These are phyloP conservation scores for Meganola albula DNA, from an alignment of 2,888 invertebrate species.

Conservation along the genomic window DNA sequence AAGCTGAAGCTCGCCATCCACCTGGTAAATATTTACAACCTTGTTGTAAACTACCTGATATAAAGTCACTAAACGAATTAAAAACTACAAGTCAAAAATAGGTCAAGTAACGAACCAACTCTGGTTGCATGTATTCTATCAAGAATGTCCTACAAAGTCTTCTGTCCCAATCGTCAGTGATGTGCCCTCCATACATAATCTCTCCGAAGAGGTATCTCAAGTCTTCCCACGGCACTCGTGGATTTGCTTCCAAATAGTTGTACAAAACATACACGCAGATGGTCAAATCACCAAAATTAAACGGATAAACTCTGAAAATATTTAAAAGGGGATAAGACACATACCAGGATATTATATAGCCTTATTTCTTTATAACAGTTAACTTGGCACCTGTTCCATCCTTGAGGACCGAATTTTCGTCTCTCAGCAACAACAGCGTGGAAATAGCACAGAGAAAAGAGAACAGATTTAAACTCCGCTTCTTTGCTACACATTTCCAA, in stretches of 20 bases:
- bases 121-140: slow-evolving; percentile 91
- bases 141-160: slow-evolving; percentile 91
- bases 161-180: slow-evolving; percentile 97
- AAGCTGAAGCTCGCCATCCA: slow-evolving; percentile 89
- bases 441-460: slow-evolving; percentile 95
- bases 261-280: slow-evolving; percentile 94
- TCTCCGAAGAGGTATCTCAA: slow-evolving; percentile 95
- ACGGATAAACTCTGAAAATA: slow-evolving; percentile 81
- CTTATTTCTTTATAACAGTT: no score
- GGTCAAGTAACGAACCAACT: slow-evolving; percentile 77
- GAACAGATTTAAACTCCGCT: slow-evolving; percentile 92
- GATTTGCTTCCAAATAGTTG: slow-evolving; percentile 94
- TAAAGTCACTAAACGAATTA: no score
- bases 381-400: slow-evolving; percentile 84
- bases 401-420: slow-evolving; percentile 95
- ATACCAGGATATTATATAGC: no score
- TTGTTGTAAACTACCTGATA: no score
- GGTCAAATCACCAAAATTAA: slow-evolving; percentile 91
- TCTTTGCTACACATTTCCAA: slow-evolving; percentile 95
- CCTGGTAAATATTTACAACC: no score
- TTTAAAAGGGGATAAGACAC: no score
- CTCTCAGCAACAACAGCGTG: slow-evolving; percentile 96
- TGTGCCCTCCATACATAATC: slow-evolving; percentile 98
- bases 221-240: slow-evolving; percentile 95
- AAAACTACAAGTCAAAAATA: background rate